Evolutionary conservation across 2,113 vertebrate genomes (phyloP).

Genomic region (Struthidea cinerea): DNA sequence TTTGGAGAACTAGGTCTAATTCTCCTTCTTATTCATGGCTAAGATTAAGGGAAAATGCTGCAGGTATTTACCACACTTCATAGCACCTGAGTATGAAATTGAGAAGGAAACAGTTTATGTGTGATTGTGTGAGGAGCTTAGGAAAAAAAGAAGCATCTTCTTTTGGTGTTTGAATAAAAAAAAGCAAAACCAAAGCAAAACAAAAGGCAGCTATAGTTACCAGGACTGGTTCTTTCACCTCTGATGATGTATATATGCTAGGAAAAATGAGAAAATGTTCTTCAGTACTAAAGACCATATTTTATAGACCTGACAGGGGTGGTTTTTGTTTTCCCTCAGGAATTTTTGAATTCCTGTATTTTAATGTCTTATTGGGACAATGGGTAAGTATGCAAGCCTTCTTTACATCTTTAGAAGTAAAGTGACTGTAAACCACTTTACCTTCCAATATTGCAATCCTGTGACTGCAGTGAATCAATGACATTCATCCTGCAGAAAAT

Average conservation of each 20-base stretch:
- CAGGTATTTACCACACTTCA: background rate
- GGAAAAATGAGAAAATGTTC: background rate
- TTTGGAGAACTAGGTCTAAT: background rate
- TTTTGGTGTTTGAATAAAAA: background rate
- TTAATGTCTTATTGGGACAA: background rate
- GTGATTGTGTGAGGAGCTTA: background rate
- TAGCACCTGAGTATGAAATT: background rate
- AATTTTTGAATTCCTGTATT: background rate
- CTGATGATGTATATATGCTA: background rate
- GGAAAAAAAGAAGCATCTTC: background rate
- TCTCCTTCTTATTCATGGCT: background rate
- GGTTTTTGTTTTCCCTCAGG: background rate
- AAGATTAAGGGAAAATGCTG: background rate
- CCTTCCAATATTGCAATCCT: background rate
- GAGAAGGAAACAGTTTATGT: background rate
- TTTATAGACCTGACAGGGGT: fast-evolving
- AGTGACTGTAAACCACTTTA: background rate
- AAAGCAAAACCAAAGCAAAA: background rate
- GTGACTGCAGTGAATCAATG: background rate
- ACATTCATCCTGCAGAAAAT: background rate
- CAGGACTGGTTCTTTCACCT: background rate
- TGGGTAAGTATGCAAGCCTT: fast-evolving
- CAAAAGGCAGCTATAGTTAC: background rate
- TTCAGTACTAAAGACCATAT: background rate
- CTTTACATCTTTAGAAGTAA: background rate